Conservation (phyloP, 1,140 invertebrate genomes). For the Sycobia sp. region DNA sequence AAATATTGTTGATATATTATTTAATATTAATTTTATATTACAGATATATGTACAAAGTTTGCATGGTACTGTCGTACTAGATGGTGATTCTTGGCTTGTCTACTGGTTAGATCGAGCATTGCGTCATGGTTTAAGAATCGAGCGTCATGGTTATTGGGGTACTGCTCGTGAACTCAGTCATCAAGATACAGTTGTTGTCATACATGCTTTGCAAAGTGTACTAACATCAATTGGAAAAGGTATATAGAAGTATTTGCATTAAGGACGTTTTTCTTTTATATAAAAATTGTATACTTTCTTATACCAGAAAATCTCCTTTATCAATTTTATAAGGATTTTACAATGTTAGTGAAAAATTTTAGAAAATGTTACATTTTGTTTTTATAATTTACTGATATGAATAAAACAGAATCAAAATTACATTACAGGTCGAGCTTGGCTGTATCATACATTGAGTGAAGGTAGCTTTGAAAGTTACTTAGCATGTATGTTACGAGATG, state of each 20-base stretch:
- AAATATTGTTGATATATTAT: neutral
- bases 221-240: constrained; percentile 62
- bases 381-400: too few relatives aligned
- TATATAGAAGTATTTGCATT: constrained; percentile 33
- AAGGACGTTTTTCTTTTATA: too few relatives aligned
- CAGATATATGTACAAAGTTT: constrained; percentile 60
- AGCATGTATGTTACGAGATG: constrained; percentile 56
- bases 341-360: too few relatives aligned
- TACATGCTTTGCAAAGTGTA: constrained; percentile 58
- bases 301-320: too few relatives aligned
- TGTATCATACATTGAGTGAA: constrained; percentile 61
- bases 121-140: constrained; percentile 57
- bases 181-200: constrained; percentile 60
- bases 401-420: too few relatives aligned
- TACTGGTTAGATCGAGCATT: constrained; percentile 59
- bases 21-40: neutral
- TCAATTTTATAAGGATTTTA: too few relatives aligned
- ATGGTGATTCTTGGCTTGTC: constrained; percentile 61
- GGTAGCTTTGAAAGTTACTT: constrained; percentile 62
- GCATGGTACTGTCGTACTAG: constrained; percentile 57
- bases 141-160: constrained; percentile 65
- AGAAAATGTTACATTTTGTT: too few relatives aligned
- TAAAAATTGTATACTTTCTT: too few relatives aligned
- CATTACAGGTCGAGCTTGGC: constrained; percentile 59
- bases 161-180: constrained; percentile 64